Evolutionary conservation across 2,113 vertebrate genomes (phyloP), one percentile per base, ranked within the genome.

Genomic region (Greenwoodochromis staneri): DNA sequence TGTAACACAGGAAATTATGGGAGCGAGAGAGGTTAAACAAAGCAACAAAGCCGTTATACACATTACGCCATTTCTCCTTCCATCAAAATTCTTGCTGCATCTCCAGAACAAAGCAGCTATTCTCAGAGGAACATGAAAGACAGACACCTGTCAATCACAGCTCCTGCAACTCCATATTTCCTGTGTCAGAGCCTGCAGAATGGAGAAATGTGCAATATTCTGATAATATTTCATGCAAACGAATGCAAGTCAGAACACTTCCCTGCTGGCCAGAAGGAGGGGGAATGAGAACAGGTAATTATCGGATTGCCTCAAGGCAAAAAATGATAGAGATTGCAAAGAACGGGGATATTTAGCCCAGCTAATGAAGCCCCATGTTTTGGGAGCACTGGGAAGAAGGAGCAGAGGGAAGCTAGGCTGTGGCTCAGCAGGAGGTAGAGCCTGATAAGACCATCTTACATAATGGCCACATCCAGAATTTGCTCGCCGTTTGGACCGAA

Each of bases 201-300:
- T 91, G 93, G 91, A 95, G 92, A 96, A 96, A 96, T 96, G 96
- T 97, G 96, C 95, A 96, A 96, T 96, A 94, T 95, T 96, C 95
- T 91, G 96, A 97, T 97, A 96, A 96, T 96, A 96, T 96, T 96
- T 96, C 95, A 96, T 96, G 95, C 96, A 97, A 96, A 96, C 90
- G 95, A 96, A 96, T 96, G 95, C 94, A 95, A 95, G 95, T 94
- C 96, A 95, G 95, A 95, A 96, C 94, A 95, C 95, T 94, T 96
- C 91, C 92, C 94, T 92, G 94, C 95, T 95, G 95, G 95, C 95
- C 96, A 96, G 95, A 95, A 95, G 94, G 95, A 96, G 95, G 95
- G 95, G 95, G 95, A 96, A 95, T 90, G 94, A 95, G 96, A 96
- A 95, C 95, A 95, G 95, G 96, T 97, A 96, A 96, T 97, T 97